Evolutionary conservation across 2,797 vertebrate species (phyloP).

Genomic region (Darevskia nairensis): DNA sequence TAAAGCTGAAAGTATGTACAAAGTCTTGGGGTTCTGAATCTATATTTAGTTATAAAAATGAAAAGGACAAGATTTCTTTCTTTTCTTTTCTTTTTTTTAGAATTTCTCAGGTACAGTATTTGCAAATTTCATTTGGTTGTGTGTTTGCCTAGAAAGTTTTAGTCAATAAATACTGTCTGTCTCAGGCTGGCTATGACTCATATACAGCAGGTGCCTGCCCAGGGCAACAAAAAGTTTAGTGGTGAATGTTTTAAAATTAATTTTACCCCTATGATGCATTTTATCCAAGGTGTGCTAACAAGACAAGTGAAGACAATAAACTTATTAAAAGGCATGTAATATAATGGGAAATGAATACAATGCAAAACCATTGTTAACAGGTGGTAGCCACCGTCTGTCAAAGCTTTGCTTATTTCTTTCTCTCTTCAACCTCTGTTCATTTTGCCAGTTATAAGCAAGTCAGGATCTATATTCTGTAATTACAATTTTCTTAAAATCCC

Average conservation of each 20-base stretch:
- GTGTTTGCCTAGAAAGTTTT: neutral
- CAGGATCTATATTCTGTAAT: conserved; percentile 63
- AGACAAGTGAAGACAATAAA: neutral
- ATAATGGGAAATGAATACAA: neutral
- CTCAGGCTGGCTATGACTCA: neutral
- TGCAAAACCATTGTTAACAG: neutral
- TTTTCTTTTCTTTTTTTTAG: neutral
- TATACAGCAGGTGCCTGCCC: conserved; percentile 39
- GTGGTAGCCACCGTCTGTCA: neutral
- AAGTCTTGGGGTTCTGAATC: neutral
- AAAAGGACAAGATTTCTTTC: neutral
- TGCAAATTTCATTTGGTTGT: neutral
- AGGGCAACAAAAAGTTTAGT: conserved; percentile 29
- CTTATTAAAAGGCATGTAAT: neutral
- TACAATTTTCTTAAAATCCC: conserved; percentile 16
- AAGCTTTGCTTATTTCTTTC: neutral
- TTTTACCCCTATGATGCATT: neutral
- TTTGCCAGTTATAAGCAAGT: conserved; percentile 32
- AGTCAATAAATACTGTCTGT: conserved; percentile 1
- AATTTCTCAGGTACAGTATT: neutral
- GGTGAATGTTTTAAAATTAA: neutral
- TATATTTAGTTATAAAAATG: neutral
- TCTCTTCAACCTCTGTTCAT: neutral
- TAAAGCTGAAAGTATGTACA: neutral
- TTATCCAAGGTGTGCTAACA: neutral